phyloP scores from a whole-genome alignment of 2,888 invertebrate species.

The Dexiosoma caninum region DNA sequence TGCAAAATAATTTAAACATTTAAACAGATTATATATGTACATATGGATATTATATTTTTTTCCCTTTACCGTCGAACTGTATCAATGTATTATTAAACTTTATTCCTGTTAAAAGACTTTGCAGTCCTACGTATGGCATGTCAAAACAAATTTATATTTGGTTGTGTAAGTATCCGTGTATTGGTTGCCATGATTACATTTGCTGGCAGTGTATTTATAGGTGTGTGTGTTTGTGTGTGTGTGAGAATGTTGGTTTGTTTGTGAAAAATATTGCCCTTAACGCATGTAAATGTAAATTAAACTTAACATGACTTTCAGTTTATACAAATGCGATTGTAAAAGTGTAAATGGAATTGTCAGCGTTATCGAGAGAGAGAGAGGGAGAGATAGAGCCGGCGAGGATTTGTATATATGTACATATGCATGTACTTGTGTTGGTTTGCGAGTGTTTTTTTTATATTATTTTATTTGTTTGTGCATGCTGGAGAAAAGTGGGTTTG shows the following conservation, averaged over 20 bases:
- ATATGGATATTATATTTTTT: background rate
- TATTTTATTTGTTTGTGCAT: conserved; percentile 50
- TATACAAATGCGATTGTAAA: conserved; percentile 12
- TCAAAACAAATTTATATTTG: background rate
- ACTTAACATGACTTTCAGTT: conserved; percentile 54
- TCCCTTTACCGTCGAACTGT: background rate
- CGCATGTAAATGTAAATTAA: conserved; percentile 63
- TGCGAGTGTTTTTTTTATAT: conserved; percentile 2
- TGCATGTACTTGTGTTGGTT: background rate
- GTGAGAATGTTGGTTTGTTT: conserved; percentile 21
- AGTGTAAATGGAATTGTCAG: conserved; percentile 23
- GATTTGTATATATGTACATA: too few species aligned
- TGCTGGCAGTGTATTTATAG: background rate
- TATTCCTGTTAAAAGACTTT: background rate
- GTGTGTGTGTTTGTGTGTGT: background rate
- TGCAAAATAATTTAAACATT: background rate
- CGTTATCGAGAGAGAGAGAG: background rate
- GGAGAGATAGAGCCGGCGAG: background rate
- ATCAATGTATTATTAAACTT: background rate
- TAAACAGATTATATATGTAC: background rate
- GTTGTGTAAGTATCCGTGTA: conserved; percentile 9
- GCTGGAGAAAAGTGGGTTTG: conserved; percentile 56
- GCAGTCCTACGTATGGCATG: background rate
- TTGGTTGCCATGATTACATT: background rate
- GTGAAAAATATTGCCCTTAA: conserved; percentile 56